Evolutionary conservation across 2,113 vertebrate species (phyloP), one percentile per base, ranked within the genome.

Genomic region (Ochotona curzoniae): DNA sequence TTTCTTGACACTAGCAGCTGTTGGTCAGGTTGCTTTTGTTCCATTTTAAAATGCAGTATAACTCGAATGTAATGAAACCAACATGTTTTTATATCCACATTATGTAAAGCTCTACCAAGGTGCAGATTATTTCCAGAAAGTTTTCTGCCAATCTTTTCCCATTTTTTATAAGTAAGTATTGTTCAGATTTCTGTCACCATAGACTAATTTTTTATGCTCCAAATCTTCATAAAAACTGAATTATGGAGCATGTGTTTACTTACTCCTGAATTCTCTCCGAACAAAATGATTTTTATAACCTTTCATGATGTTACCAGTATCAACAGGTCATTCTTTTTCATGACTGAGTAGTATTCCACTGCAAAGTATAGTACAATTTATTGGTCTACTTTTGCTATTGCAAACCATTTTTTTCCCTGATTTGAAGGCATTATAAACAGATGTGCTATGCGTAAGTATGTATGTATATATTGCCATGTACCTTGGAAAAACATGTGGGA

Each of bases 61-160:
- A 90, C 28, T 63, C 54, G 69, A 15, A 69, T 5, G 51, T 44
- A 61, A 20, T 74, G 80, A 79, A 67, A 89, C 9, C n/a, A 13
- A 54, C 5, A 8, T 47, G 32, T 57, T 54, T 26, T 28, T 47
- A 73, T 1, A 61, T 20, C 6, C 44, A 47, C 28, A 17, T 28
- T 64, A 64, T 69, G 74, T n/a, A 38, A 8, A 75, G 3, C 4
- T 7, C 4, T 47, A 83, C 7, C 3, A 20, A 63, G 30, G 84
- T 54, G 63, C 9, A 91, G 26, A 88, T 49, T 13, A 82, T 54
- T 76, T 64, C 32, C 49, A 84, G 78, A 79, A 90, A 96, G n/a
- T 30, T 85, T 7, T 54, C 30, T 63, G 78, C 60, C n/a, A 83
- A 11, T 69, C 20, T 83, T 80, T 64, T 30, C 23, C 38, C 25